Percentiles rank a stretch among this genome's conserved stretches.
Evolutionary conservation across 2,797 vertebrate genomes (phyloP).

Genomic region (Lateolabrax maculatus): DNA sequence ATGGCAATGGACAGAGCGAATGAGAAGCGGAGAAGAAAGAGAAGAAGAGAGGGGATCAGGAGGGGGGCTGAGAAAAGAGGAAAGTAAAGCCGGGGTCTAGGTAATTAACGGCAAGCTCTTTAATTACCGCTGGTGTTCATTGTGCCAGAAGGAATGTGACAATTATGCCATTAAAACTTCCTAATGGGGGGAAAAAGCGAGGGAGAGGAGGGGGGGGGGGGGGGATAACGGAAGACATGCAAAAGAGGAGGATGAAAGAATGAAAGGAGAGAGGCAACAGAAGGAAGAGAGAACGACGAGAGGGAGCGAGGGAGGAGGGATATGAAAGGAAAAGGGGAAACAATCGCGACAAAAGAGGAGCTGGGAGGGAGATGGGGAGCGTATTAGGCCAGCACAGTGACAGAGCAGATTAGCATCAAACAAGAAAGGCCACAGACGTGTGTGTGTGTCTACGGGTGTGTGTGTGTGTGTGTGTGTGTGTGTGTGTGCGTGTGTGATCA

Average conservation of each 20-base stretch:
- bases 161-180: constrained; percentile 87
- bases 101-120: constrained; percentile 86
- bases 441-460: constrained; percentile 58
- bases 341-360: constrained; percentile 84
- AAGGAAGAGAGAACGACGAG: constrained; percentile 83
- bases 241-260: constrained; percentile 82
- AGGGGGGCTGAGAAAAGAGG: constrained; percentile 74
- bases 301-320: constrained; percentile 74
- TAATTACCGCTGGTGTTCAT: constrained; percentile 86
- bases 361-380: constrained; percentile 84
- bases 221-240: constrained; percentile 78
- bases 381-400: constrained; percentile 85
- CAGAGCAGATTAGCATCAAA: constrained; percentile 90
- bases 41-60: constrained; percentile 68
- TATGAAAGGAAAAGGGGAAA: constrained; percentile 82
- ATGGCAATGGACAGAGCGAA: constrained; percentile 74
- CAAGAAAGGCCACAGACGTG: constrained; percentile 84
- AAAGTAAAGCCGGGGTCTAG: constrained; percentile 80
- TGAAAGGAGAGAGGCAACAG: constrained; percentile 78
- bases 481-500: constrained; percentile 66
- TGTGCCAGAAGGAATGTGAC: constrained; percentile 87
- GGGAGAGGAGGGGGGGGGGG: constrained; percentile 15
- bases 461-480: constrained; percentile 48
- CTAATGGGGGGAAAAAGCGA: constrained; percentile 73
- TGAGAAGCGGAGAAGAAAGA: constrained; percentile 76